A percentile compares a stretch with the other conserved stretches of the same genome.
These are phyloP conservation scores for Synaphobranchus kaupii DNA, from an alignment of 2,797 vertebrate species.

Conservation along the genomic window DNA sequence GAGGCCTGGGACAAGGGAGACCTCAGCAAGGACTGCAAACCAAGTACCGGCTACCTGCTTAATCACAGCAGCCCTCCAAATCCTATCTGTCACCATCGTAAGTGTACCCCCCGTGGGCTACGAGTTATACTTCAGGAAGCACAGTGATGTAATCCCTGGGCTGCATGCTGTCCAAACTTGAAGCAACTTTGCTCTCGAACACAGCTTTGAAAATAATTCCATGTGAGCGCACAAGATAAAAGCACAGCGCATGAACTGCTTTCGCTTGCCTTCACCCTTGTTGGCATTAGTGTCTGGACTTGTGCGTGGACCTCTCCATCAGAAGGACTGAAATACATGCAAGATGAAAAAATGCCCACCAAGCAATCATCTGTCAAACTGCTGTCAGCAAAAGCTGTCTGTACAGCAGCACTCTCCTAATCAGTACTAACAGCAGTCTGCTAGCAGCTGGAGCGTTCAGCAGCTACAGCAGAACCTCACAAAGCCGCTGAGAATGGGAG, in stretches of 20 bases:
- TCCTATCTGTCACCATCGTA: constrained; percentile 21
- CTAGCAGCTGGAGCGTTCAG: neutral
- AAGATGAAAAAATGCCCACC: neutral
- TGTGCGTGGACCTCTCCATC: neutral
- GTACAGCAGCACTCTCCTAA: neutral
- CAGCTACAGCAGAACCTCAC: neutral
- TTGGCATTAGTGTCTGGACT: neutral
- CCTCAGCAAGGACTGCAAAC: constrained; percentile 1
- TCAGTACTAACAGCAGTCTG: neutral
- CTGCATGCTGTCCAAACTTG: neutral
- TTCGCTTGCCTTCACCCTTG: neutral
- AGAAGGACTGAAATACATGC: neutral
- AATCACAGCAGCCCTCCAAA: neutral
- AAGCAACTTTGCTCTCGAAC: neutral
- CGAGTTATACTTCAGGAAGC: constrained; percentile 2
- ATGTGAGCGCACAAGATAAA: neutral
- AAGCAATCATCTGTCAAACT: constrained; percentile 1
- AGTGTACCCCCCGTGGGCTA: neutral
- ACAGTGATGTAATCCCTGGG: neutral
- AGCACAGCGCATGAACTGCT: neutral
- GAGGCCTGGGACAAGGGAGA: neutral
- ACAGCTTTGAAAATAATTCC: constrained; percentile 11
- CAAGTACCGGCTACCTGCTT: neutral
- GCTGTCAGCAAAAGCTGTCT: neutral
- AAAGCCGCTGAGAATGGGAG: neutral